Evolutionary conservation across 2,113 vertebrate species (phyloP).

Genomic region (Neoarius graeffei): DNA sequence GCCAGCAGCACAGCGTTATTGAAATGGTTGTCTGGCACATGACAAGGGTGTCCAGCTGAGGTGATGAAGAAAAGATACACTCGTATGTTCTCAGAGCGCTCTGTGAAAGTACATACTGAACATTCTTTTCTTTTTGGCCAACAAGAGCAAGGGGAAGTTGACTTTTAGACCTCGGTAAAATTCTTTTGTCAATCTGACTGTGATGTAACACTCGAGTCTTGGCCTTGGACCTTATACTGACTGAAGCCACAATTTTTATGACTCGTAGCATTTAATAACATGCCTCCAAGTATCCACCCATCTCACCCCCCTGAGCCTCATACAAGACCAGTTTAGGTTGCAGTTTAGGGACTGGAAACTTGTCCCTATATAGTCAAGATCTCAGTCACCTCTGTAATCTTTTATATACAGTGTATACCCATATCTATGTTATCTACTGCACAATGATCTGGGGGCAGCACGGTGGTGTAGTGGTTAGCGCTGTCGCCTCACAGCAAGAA

Average conservation of each 20-base stretch:
- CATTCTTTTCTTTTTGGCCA: neutral
- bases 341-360: neutral
- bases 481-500: no score
- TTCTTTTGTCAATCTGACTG: neutral
- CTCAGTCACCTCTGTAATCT: neutral
- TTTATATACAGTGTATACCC: neutral
- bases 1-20: neutral
- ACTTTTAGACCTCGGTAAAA: neutral
- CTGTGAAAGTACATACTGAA: neutral
- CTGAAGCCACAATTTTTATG: neutral
- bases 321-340: neutral
- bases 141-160: neutral
- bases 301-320: neutral
- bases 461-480: no score
- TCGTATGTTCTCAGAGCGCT: neutral
- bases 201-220: neutral
- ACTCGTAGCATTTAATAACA: neutral
- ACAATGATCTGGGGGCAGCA: neutral
- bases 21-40: neutral
- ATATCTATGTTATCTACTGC: neutral
- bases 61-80: neutral
- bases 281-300: neutral
- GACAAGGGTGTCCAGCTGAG: constrained; percentile 26
- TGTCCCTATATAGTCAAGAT: no score
- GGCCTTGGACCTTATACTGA: neutral